Conservation (phyloP, 2,113 vertebrate genomes). For the Odontophorus gujanensis region DNA sequence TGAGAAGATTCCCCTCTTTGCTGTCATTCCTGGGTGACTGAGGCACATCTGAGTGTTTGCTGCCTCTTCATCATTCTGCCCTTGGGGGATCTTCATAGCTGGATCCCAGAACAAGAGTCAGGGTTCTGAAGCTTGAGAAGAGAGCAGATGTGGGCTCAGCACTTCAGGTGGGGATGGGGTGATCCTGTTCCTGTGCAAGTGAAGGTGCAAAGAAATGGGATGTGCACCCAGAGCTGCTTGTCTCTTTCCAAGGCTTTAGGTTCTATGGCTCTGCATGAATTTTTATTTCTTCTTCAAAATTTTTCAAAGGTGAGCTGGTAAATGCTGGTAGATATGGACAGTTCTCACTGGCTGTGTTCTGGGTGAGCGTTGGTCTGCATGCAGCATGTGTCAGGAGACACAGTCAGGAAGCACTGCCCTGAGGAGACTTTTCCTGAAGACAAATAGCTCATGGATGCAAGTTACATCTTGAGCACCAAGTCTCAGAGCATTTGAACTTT, state of each 20-base stretch:
- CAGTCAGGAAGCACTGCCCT: neutral
- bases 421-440: neutral
- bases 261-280: accelerated
- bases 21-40: neutral
- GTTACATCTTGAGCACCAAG: neutral
- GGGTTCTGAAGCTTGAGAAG: neutral
- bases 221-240: accelerated
- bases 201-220: neutral
- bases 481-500: neutral
- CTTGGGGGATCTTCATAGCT: neutral
- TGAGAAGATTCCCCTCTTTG: neutral
- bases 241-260: neutral
- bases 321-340: neutral
- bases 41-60: neutral
- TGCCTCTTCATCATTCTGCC: neutral
- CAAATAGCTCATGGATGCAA: neutral
- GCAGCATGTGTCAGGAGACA: neutral
- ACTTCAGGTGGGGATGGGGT: accelerated
- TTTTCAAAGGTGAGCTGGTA: neutral
- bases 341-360: neutral
- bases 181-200: neutral
- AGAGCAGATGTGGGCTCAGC: neutral
- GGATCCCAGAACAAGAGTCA: neutral
- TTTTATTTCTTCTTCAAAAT: neutral
- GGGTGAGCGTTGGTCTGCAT: neutral